A percentile compares a stretch with the other conserved stretches of the same genome.
Conservation (phyloP, 2,888 invertebrate species). For the Ormyrus pomaceus region DNA sequence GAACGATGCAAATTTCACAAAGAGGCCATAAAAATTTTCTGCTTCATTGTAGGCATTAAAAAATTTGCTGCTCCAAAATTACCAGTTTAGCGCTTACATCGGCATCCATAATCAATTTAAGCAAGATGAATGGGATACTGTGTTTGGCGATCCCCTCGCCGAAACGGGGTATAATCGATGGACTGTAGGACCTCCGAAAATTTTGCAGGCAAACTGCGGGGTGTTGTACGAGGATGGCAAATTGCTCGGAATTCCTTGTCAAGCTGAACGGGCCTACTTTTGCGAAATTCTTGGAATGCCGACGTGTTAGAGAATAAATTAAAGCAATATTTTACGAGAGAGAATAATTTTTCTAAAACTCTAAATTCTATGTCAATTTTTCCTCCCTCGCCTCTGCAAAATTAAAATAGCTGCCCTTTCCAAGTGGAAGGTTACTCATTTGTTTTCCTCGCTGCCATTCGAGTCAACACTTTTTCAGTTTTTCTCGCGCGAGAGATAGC, state of each 20-base stretch:
- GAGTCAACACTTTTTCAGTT: neutral
- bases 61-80: slow-evolving; percentile 56
- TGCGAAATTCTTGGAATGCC: slow-evolving; percentile 52
- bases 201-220: slow-evolving; percentile 53
- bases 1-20: slow-evolving; percentile 12
- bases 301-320: slow-evolving; percentile 50
- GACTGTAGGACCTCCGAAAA: slow-evolving; percentile 56
- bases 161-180: slow-evolving; percentile 56
- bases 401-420: neutral
- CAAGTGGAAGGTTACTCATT: neutral
- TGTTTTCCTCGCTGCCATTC: neutral
- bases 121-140: slow-evolving; percentile 55
- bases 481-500: slow-evolving; percentile 1
- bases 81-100: slow-evolving; percentile 56
- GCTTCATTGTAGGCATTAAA: slow-evolving; percentile 48
- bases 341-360: slow-evolving; percentile 8
- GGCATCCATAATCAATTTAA: slow-evolving; percentile 58
- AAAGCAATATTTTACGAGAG: slow-evolving; percentile 45
- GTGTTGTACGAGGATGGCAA: slow-evolving; percentile 57
- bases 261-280: slow-evolving; percentile 53
- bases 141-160: slow-evolving; percentile 53
- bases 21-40: slow-evolving; percentile 26
- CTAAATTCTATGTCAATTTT: slow-evolving; percentile 18
- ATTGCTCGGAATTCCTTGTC: slow-evolving; percentile 56
- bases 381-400: neutral